Percentiles rank a stretch among this genome's conserved stretches.
phyloP scores from a whole-genome alignment of 2,797 vertebrate species.

The Numenius phaeopus region DNA sequence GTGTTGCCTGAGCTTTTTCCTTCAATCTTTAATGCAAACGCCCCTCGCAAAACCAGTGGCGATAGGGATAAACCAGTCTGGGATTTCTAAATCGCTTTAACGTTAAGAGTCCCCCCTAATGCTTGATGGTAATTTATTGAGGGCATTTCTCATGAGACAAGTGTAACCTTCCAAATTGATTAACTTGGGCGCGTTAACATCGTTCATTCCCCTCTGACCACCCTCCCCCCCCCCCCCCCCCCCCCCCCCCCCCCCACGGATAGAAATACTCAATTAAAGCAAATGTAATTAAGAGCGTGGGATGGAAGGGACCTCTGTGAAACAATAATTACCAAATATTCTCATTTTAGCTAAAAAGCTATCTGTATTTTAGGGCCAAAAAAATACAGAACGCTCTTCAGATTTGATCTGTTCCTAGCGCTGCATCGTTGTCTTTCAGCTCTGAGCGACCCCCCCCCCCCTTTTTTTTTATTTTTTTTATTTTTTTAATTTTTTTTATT shows the following conservation, averaged over 20 bases:
- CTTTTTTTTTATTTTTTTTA: too few species aligned
- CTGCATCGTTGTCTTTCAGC: not conserved
- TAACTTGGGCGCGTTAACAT: not conserved
- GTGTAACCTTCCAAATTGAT: constrained; percentile 16
- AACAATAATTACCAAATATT: not conserved
- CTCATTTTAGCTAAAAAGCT: not conserved
- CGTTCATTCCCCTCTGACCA: not conserved
- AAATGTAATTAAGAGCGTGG: constrained; percentile 16
- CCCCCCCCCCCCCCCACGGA: fast-evolving
- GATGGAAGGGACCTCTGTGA: not conserved
- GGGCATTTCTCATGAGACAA: not conserved
- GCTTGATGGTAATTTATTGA: not conserved
- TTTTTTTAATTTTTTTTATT: too few species aligned
- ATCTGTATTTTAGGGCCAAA: not conserved
- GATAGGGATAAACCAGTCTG: not conserved
- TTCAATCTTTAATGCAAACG: not conserved
- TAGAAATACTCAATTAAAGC: constrained; percentile 9
- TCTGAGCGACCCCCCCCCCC: not conserved
- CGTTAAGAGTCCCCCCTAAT: not conserved
- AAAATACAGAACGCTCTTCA: not conserved
- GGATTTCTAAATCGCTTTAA: not conserved
- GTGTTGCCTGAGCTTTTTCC: not conserved
- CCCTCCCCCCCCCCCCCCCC: fast-evolving
- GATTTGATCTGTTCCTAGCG: not conserved
- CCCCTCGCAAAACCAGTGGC: not conserved